phyloP scores from a whole-genome alignment of 2,888 invertebrate species.

The Parascotia fuliginaria region DNA sequence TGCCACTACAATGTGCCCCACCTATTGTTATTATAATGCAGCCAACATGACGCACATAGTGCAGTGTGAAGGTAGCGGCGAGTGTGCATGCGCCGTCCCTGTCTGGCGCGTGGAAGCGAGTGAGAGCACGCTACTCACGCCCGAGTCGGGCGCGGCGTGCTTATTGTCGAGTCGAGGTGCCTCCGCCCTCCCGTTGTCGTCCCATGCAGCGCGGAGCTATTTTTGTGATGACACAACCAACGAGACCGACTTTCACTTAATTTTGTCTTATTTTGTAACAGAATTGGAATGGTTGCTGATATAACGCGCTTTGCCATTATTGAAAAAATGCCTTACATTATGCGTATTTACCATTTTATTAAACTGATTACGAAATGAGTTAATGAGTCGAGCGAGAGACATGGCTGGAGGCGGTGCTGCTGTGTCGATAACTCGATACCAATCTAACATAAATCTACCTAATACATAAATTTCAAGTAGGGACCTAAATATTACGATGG shows the following conservation, averaged over 20 bases:
- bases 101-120: constrained; percentile 39
- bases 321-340: no score
- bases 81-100: constrained; percentile 48
- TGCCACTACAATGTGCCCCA: constrained; percentile 47
- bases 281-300: constrained; percentile 26
- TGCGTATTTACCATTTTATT: no score
- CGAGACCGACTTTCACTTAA: constrained; percentile 54
- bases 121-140: constrained; percentile 38
- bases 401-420: no score
- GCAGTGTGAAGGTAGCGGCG: constrained; percentile 67
- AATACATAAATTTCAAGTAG: no score
- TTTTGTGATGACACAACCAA: constrained; percentile 53
- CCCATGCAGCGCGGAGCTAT: constrained; percentile 41
- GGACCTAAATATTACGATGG: no score
- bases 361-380: no score
- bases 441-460: no score
- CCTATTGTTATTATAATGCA: constrained; percentile 84
- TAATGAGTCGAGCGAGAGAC: no score
- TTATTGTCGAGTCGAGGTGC: constrained; percentile 24
- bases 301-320: constrained; percentile 12
- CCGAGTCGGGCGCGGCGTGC: constrained; percentile 25
- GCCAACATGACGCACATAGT: constrained; percentile 79
- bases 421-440: no score
- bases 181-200: constrained; percentile 18
- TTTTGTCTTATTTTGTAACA: constrained; percentile 45